Conservation (phyloP, 2,113 vertebrate genomes). For the Notothenia coriiceps region DNA sequence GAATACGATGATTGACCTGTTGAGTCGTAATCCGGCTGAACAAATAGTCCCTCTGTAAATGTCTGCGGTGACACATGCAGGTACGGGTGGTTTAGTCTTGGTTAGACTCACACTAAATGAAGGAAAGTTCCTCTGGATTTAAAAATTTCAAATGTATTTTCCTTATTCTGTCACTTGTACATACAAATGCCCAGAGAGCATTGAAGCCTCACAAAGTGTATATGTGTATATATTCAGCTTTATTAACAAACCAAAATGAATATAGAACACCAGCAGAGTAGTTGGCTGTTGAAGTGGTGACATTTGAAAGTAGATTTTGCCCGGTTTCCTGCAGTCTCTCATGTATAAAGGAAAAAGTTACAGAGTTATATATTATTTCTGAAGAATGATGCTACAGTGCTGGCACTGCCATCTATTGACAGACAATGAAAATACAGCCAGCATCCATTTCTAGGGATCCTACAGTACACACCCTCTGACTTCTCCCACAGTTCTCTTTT, state of each 20-base stretch:
- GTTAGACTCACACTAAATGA: constrained; percentile 66
- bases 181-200: constrained; percentile 36
- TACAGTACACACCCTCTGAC: not conserved
- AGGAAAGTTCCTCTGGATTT: constrained; percentile 78
- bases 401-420: constrained; percentile 85
- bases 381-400: constrained; percentile 79
- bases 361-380: constrained; percentile 71
- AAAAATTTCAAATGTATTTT: constrained; percentile 25
- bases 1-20: not conserved
- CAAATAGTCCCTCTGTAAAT: not conserved
- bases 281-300: constrained; percentile 8
- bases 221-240: constrained; percentile 53
- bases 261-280: constrained; percentile 19
- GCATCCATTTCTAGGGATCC: constrained; percentile 68
- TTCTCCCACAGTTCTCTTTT: not conserved
- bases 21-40: not conserved
- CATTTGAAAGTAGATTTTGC: constrained; percentile 21
- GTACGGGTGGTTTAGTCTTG: constrained; percentile 57
- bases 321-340: constrained; percentile 53
- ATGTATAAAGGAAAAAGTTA: constrained; percentile 63
- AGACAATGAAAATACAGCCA: constrained; percentile 71
- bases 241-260: constrained; percentile 46
- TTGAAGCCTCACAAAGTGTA: constrained; percentile 32
- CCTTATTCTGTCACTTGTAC: constrained; percentile 32
- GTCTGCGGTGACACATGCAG: constrained; percentile 32